Evolutionary conservation across 2,888 invertebrate species (phyloP), one percentile per base, ranked within the genome.

Genomic region (Tetragnatha montana): DNA sequence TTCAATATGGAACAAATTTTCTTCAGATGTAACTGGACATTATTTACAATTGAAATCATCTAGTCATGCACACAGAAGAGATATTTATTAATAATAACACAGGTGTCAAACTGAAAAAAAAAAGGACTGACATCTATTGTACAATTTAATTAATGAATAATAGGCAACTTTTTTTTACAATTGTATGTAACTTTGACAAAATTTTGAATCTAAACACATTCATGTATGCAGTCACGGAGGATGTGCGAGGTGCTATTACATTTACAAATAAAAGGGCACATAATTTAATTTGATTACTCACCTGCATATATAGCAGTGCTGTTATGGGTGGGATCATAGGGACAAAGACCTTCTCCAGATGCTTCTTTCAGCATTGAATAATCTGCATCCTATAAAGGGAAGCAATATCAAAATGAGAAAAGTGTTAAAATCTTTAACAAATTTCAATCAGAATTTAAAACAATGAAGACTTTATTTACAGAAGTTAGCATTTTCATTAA

Each of bases 311-410:
- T 96, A 78, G 97, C 96, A 47, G 99, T 99, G 93, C 98, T 98
- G 94, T 99, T 99, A 94, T 99, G 98, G 91, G 96, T 96, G 8
- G 99, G 98, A 94, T 98, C 97, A 94, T 97, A 98, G 0, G 99
- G 99, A 93, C 98, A 98, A 91, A 97, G 93, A 7, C 93, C 94
- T 12, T 92, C 92, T n/a, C 94, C 92, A 35, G 91, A 87, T 19
- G 83, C 81, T 79, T 92, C 92, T 71, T 90, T 91, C 51, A 82
- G 17, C 51, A 88, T 78, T 19, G 80, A 81, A 70, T 91, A 91
- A 71, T 91, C 91, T 17, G 81, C 73, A 88, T 88, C 88, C 91
- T 91, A 49, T 6, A 50, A 35, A 35, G 35, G 35, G 35, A 35
- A 35, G 35, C 35, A 35, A 35, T 35, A 35, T 4, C 35, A 35